A percentile compares a stretch with the other conserved stretches of the same genome.
phyloP scores from a whole-genome alignment of 2,888 invertebrate genomes.

The Ariolimax columbianus region DNA sequence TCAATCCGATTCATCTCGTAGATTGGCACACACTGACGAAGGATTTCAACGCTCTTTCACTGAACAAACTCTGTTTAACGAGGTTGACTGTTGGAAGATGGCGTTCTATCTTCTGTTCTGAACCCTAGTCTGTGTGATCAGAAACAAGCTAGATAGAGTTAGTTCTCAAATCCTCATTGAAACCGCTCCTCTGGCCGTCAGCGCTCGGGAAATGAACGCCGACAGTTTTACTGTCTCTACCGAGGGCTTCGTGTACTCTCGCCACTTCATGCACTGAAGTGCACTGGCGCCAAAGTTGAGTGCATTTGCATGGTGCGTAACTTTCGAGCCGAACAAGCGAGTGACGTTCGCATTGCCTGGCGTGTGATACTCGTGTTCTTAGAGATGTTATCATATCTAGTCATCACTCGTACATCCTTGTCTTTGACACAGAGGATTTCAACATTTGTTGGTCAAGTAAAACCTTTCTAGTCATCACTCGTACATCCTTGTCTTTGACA shows the following conservation, averaged over 20 bases:
- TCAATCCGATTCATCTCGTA: background rate
- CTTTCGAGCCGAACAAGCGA: background rate
- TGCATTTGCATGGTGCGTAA: constrained; percentile 5
- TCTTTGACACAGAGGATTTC: too few species aligned
- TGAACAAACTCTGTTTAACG: background rate
- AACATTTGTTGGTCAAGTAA: too few species aligned
- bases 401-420: background rate
- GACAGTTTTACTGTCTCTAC: constrained; percentile 28
- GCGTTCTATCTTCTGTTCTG: background rate
- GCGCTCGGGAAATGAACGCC: background rate
- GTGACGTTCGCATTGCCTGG: background rate
- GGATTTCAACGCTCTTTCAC: background rate
- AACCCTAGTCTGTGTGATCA: background rate
- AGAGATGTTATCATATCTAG: background rate
- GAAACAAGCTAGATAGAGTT: background rate
- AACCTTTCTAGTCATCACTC: too few species aligned
- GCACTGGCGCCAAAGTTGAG: constrained; percentile 1
- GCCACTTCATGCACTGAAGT: background rate
- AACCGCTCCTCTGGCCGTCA: background rate
- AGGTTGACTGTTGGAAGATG: background rate
- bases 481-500: too few species aligned
- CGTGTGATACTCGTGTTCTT: background rate
- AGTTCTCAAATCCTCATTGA: background rate
- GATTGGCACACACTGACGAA: background rate
- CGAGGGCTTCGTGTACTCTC: background rate